Percentiles rank a stretch among this genome's conserved stretches.
Conservation (phyloP, 2,797 vertebrate genomes). For the Eupleurogrammus muticus region DNA sequence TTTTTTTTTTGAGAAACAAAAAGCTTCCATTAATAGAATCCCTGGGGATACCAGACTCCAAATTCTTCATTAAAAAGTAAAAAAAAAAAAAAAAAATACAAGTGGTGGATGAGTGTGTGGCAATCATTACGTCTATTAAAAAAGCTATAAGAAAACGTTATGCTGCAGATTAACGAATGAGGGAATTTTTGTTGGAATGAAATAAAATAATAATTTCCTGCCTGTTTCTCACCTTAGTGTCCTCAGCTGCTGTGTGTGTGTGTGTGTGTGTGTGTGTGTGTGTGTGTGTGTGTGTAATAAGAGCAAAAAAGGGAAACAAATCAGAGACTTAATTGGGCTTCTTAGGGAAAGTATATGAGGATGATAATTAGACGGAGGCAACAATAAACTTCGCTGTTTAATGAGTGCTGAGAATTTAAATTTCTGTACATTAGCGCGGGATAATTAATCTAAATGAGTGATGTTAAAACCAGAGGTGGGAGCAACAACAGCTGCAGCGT, state of each 20-base stretch:
- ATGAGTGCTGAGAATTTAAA: constrained; percentile 65
- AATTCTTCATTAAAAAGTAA: constrained; percentile 38
- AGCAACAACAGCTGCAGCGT: constrained; percentile 46
- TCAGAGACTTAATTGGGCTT: constrained; percentile 59
- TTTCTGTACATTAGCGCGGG: constrained; percentile 52
- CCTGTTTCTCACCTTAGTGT: not conserved
- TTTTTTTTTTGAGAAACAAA: constrained; percentile 24
- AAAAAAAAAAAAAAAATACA: no score
- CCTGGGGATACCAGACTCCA: constrained; percentile 25
- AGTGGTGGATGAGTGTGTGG: constrained; percentile 43
- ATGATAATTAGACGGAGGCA: constrained; percentile 64
- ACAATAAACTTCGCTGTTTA: constrained; percentile 63
- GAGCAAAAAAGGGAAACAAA: constrained; percentile 56
- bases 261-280: constrained; percentile 22
- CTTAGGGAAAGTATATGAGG: constrained; percentile 33
- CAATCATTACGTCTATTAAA: constrained; percentile 29
- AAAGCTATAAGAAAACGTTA: constrained; percentile 13
- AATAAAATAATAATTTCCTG: not conserved
- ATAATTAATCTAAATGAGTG: constrained; percentile 73
- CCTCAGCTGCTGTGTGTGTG: constrained; percentile 9
- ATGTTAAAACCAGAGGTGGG: constrained; percentile 70
- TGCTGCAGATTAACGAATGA: constrained; percentile 3
- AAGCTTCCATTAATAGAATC: constrained; percentile 41
- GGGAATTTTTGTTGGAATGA: constrained; percentile 8
- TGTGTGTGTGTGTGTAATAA: constrained; percentile 34